Evolutionary conservation across 2,888 invertebrate species (phyloP), one percentile per base, ranked within the genome.

Genomic region (Timema podura): DNA sequence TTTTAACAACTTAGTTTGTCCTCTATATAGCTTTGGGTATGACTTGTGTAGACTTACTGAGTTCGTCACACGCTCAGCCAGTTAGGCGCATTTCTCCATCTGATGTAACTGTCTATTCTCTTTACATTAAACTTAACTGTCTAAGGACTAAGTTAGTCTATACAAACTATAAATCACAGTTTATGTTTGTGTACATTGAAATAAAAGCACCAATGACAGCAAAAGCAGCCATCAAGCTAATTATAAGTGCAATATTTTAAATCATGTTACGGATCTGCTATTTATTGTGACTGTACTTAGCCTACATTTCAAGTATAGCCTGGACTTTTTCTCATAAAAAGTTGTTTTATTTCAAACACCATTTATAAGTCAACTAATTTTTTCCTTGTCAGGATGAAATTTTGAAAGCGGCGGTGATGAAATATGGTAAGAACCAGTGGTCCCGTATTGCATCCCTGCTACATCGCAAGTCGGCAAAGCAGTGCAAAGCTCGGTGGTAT

Each of bases 351-450:
- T 51, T 67, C 15, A 16, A 67, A 48, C 51, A 2, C 30, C 9
- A 11, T 45, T 45, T 45, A 8, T 44, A 9, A 30, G 5, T 45
- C 15, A 65, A 2, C 8, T 45, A 65, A 65, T 44, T 54, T 51
- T 68, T 71, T 59, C 70, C 72, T 74, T 82, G 85, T 72, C 77
- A 98, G 98, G 99, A 99, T 97, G 99, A 99, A 86, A 98, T 99
- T 79, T 89, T 99, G 72, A 99, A 99, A 87, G 99, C 99, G 71
- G 99, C 99, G 81, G 99, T 99, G 71, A 99, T 99, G 99, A 99
- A 99, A 91, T 99, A 99, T 92, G 99, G 99, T 76, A 99, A 99
- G 87, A 99, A 99, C 81, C 98, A 99, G 81, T 99, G 99, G 99
- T 96, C 97, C 69, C 92, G 99, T 79, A 99, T 99, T 81, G 99